Percentiles rank a stretch among this genome's conserved stretches.
phyloP scores from a whole-genome alignment of 2,797 vertebrate genomes.

The Gorsachius magnificus region DNA sequence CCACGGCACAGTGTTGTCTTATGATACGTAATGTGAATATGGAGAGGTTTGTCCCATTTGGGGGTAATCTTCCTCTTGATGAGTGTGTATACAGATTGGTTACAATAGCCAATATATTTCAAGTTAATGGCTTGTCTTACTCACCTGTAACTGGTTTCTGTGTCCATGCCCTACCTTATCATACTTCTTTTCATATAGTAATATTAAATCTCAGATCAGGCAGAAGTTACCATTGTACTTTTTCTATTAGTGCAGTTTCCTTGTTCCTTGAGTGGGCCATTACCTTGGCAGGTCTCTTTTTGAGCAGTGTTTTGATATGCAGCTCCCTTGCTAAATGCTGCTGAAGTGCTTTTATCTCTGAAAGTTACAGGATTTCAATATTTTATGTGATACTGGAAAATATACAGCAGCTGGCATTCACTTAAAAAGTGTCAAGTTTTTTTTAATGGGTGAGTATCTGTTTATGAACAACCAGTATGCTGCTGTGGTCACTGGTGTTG shows the following conservation, averaged over 20 bases:
- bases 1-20: neutral
- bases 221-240: neutral
- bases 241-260: neutral
- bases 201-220: neutral
- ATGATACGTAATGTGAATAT: neutral
- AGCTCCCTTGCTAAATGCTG: neutral
- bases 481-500: neutral
- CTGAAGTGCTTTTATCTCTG: neutral
- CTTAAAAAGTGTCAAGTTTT: neutral
- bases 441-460: neutral
- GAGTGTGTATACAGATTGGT: accelerated
- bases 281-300: neutral
- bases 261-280: neutral
- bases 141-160: neutral
- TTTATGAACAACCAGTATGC: neutral
- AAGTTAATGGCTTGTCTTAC: neutral
- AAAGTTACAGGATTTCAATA: neutral
- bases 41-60: neutral
- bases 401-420: neutral
- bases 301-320: neutral
- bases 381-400: neutral
- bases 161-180: neutral
- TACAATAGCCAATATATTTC: neutral
- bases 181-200: neutral
- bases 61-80: neutral